Conservation (phyloP, 2,113 vertebrate species). For the Semnornis frantzii region DNA sequence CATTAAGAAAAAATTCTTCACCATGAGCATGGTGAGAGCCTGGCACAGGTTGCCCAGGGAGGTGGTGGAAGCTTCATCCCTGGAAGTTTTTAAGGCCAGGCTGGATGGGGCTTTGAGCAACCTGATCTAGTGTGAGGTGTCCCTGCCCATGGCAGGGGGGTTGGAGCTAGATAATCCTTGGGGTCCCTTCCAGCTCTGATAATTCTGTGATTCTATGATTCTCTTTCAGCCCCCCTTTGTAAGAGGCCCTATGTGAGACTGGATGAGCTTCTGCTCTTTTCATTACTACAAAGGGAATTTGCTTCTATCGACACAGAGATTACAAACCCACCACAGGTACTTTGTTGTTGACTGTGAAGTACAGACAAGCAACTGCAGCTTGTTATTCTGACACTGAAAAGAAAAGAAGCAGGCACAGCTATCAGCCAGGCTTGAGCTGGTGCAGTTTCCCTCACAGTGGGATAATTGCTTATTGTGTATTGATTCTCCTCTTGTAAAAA, state of each 20-base stretch:
- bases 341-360: neutral
- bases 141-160: too few species aligned
- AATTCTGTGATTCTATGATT: too few species aligned
- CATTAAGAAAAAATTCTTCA: too few species aligned
- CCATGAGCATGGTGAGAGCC: too few species aligned
- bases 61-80: too few species aligned
- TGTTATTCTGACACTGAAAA: neutral
- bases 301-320: neutral
- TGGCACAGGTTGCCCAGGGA: too few species aligned
- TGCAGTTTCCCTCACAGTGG: neutral
- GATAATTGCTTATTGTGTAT: neutral
- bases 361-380: neutral
- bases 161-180: too few species aligned
- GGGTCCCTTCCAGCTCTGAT: too few species aligned
- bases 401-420: neutral
- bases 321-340: neutral
- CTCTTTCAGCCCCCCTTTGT: neutral
- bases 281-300: neutral
- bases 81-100: too few species aligned
- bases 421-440: neutral
- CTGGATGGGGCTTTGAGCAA: too few species aligned
- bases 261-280: neutral
- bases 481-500: neutral
- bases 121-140: too few species aligned
- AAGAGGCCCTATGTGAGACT: neutral